These are phyloP conservation scores for Canis aureus DNA, from an alignment of 2,113 vertebrate species.

Conservation along the genomic window DNA sequence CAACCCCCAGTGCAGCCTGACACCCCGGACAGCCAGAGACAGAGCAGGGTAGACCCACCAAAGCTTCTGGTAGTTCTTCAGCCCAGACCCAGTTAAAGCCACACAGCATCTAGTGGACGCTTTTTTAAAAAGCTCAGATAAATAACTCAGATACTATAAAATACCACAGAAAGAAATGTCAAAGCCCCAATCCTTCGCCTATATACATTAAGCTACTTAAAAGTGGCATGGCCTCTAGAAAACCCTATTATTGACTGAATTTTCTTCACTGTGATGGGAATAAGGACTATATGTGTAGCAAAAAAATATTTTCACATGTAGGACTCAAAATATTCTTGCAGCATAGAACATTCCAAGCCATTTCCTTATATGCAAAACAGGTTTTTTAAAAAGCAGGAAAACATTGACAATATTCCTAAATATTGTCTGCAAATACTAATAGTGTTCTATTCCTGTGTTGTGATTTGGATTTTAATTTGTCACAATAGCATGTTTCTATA, in stretches of 20 bases:
- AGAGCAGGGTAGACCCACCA: background rate
- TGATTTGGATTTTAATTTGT: slow-evolving; percentile 74
- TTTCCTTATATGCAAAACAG: slow-evolving; percentile 80
- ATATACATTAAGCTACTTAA: slow-evolving; percentile 2
- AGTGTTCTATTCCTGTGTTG: slow-evolving; percentile 77
- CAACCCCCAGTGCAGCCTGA: background rate
- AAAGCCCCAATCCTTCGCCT: background rate
- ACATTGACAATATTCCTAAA: slow-evolving; percentile 59
- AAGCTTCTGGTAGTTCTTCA: slow-evolving; percentile 3
- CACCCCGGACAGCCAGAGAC: background rate
- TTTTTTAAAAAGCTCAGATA: background rate
- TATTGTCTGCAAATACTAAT: slow-evolving; percentile 71
- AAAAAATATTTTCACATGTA: background rate
- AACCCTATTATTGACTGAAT: slow-evolving; percentile 10
- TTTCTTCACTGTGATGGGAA: slow-evolving; percentile 75
- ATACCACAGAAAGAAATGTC: background rate
- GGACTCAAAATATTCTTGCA: slow-evolving; percentile 47
- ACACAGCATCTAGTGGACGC: background rate
- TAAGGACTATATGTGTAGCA: slow-evolving; percentile 32
- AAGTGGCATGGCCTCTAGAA: background rate
- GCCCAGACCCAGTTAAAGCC: slow-evolving; percentile 34
- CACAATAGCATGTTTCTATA: slow-evolving; percentile 84
- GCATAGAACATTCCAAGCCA: slow-evolving; percentile 72
- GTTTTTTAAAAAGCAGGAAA: slow-evolving; percentile 70
- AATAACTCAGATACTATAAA: background rate